phyloP scores from a whole-genome alignment of 2,888 invertebrate genomes.

The Trichopoda pennipes region DNA sequence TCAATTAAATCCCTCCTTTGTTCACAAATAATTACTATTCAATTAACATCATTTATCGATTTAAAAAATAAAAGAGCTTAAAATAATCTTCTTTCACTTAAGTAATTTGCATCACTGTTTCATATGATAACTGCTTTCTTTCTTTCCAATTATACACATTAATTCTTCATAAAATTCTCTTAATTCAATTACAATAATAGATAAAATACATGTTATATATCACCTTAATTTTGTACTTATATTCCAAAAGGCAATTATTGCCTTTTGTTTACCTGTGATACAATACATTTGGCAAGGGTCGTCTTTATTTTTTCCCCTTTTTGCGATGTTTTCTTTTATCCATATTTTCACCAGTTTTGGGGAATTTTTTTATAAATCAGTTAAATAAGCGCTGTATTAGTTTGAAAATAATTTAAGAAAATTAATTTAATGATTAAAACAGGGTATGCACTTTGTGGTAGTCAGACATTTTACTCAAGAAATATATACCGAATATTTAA shows the following conservation, averaged over 20 bases:
- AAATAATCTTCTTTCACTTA: not conserved
- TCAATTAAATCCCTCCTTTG: no score
- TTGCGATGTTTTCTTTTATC: not conserved
- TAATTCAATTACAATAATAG: no score
- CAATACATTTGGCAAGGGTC: no score
- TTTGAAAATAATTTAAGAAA: not conserved
- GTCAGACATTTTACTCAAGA: no score
- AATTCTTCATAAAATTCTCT: no score
- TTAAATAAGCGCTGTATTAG: not conserved
- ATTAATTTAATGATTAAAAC: no score
- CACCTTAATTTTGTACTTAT: no score
- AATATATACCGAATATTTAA: no score
- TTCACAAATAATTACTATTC: not conserved
- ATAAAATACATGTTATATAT: no score
- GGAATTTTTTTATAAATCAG: conserved; percentile 3
- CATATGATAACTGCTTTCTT: no score
- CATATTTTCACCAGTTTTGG: not conserved
- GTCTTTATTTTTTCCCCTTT: not conserved
- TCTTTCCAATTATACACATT: no score
- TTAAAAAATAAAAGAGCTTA: not conserved
- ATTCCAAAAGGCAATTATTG: not conserved
- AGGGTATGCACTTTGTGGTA: no score
- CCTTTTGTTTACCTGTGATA: not conserved
- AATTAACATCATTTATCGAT: not conserved
- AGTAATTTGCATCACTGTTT: conserved; percentile 14